Evolutionary conservation across 92 coral and sea anemone species (phyloP).

Genomic region (Siderastrea radians): DNA sequence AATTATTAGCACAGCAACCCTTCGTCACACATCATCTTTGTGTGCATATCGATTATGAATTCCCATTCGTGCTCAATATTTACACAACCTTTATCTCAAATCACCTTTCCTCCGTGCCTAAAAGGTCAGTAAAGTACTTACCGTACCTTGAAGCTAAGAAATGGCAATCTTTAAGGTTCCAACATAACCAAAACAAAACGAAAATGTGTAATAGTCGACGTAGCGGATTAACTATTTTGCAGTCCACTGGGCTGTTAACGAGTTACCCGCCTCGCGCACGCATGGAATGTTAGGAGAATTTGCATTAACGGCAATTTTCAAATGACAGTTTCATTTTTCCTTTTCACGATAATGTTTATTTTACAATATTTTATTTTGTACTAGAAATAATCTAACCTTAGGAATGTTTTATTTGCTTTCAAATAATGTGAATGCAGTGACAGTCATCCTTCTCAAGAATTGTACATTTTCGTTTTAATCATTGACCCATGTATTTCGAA

Average conservation of each 20-base stretch:
- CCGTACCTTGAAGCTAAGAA: conserved; percentile 2
- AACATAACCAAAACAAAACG: conserved; percentile 1
- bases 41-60: conserved; percentile 2
- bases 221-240: not conserved
- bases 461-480: not conserved
- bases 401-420: not conserved
- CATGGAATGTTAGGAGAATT: conserved; percentile 38
- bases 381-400: not conserved
- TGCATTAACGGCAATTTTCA: not conserved
- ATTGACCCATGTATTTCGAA: not conserved
- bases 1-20: conserved; percentile 42
- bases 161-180: not conserved
- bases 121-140: not conserved
- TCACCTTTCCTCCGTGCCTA: not conserved
- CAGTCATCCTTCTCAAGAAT: not conserved
- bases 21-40: conserved; percentile 15
- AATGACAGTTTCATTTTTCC: not conserved
- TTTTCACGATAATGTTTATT: not conserved
- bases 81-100: conserved; percentile 25
- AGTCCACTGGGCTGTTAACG: not conserved
- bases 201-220: not conserved
- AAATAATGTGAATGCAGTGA: not conserved
- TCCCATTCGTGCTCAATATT: conserved; percentile 30
- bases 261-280: conserved; percentile 11
- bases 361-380: not conserved